Evolutionary conservation across 2,113 vertebrate species (phyloP).

Genomic region (Engraulis encrasicolus): DNA sequence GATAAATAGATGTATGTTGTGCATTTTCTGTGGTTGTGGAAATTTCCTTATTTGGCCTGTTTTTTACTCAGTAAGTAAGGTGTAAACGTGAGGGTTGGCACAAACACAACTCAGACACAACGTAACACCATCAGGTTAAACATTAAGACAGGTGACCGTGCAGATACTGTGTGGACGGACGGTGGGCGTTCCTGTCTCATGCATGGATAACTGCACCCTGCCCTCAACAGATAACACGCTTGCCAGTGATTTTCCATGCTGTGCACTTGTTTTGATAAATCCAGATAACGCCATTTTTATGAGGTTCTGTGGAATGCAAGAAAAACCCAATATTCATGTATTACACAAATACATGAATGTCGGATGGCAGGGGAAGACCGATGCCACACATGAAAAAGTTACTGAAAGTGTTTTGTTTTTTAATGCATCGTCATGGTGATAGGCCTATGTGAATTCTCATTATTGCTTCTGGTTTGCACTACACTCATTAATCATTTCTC

Average conservation of each 20-base stretch:
- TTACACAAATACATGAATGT: neutral
- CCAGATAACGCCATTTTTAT: neutral
- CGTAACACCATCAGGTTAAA: slow-evolving; percentile 46
- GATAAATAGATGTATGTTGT: too few relatives aligned
- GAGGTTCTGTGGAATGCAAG: too few relatives aligned
- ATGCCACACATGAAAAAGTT: neutral
- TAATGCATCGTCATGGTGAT: neutral
- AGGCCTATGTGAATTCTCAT: too few relatives aligned
- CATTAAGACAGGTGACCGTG: slow-evolving; percentile 25
- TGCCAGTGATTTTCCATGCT: slow-evolving; percentile 3
- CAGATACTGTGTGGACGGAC: neutral
- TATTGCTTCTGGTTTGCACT: neutral
- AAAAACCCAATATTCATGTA: neutral
- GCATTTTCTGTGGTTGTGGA: slow-evolving; percentile 34
- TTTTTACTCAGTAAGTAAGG: slow-evolving; percentile 32
- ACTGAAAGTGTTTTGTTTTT: neutral
- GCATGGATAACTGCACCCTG: neutral
- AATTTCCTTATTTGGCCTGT: slow-evolving; percentile 45
- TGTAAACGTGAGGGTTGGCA: slow-evolving; percentile 43
- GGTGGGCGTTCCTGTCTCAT: neutral
- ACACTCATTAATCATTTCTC: neutral
- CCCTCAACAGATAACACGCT: neutral
- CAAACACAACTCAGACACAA: slow-evolving; percentile 54
- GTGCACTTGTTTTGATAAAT: neutral
- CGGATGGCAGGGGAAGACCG: neutral